Evolutionary conservation across 2,113 vertebrate genomes (phyloP).

Genomic region (Maccullochella peelii): DNA sequence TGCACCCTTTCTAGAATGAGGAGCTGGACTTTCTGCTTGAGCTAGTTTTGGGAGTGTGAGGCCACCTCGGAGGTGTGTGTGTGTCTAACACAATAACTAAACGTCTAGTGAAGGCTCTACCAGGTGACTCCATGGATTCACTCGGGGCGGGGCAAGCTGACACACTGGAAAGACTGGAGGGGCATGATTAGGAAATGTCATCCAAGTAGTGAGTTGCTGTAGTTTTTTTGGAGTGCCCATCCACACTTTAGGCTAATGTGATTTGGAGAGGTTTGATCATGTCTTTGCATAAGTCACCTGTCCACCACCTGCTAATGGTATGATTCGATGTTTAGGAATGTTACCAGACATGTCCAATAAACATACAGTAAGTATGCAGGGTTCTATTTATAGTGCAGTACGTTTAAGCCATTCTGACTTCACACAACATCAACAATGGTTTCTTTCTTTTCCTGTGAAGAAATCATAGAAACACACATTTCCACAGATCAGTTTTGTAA

Average conservation of each 20-base stretch:
- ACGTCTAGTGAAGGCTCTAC: background rate
- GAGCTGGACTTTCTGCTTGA: too few species aligned
- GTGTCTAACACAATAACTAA: background rate
- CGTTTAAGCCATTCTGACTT: too few species aligned
- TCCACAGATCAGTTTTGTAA: too few species aligned
- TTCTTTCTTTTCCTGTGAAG: too few species aligned
- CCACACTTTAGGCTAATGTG: background rate
- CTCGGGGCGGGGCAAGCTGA: background rate
- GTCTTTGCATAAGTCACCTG: background rate
- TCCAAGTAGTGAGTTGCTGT: background rate
- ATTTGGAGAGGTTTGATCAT: background rate
- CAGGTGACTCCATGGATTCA: background rate
- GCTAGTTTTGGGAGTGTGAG: too few species aligned
- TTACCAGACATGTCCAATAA: background rate
- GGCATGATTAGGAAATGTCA: background rate
- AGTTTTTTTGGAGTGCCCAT: background rate
- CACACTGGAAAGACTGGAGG: background rate
- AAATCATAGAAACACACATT: too few species aligned
- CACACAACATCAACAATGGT: too few species aligned
- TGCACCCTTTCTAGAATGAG: background rate
- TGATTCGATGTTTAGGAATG: background rate
- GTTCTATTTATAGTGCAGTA: too few species aligned
- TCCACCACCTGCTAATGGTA: background rate
- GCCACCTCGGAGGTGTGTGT: background rate
- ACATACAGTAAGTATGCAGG: too few species aligned